Base-by-base conservation (phyloP, 2,113 vertebrate genomes). In the Tor tambroides region DNA sequence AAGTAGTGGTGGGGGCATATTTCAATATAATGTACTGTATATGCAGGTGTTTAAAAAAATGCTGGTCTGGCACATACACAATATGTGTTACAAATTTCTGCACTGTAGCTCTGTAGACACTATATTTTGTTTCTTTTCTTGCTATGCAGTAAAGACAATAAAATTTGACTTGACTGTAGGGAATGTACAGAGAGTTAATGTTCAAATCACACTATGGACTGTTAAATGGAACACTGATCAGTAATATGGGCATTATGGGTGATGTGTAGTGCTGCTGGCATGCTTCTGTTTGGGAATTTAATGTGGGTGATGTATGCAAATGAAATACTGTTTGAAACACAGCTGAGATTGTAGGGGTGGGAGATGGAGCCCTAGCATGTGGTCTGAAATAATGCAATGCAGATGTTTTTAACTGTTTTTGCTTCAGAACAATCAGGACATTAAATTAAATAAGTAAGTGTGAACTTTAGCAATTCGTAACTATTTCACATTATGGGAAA, bases 241-340 rank as follows among this genome's bases (percentile, higher is more conserved):
- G 30, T 26, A 35, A 11, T 56, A 79, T 56, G 21, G 51, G 10
- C 11, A 59, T 80, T 15, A 15, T 61, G 78, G 30, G 21, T 11
- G 14, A 61, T 61, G 51, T 38, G 78, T 26, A 6, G 78, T 14
- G 54, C 78, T 80, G 19, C 35, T 74, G 71, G 21, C 35, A 74
- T 74, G 54, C 30, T 15, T 61, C 21, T 14, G 21, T 61, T 61
- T 56, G n/a, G 46, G 15, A 77, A 77, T 77, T 51, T 19, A 32
- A 80, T 80, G 78, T 80, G 78, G 78, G 32, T 80, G 78, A 80
- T 41, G 19, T 80, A 80, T 80, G 54, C 10, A 41, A 61, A 80
- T 61, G 5, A 79, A 78, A 67, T 17, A 6, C 65, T 30, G 69
- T 72, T 59, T n/a, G 54, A 38, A 38, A 80, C 28, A 21, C 19